Percentiles rank a stretch among this genome's conserved stretches.
These are phyloP conservation scores for Mergus octosetaceus DNA, from an alignment of 2,797 vertebrate species.

Conservation along the genomic window DNA sequence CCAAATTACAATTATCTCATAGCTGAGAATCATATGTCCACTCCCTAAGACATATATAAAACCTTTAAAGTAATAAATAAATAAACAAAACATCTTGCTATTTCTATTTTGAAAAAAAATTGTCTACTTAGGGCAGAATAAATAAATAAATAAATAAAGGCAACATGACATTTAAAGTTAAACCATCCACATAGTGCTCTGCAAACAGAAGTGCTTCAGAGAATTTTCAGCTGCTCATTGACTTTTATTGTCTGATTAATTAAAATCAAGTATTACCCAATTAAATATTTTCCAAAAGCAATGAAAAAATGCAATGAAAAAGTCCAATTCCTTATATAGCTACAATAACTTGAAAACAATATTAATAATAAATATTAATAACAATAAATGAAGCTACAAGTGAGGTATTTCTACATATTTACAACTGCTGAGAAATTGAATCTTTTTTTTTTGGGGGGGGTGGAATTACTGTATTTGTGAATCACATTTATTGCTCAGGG, in stretches of 20 bases:
- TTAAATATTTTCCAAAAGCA: constrained; percentile 1
- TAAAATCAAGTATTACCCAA: constrained; percentile 13
- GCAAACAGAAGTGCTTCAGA: background rate
- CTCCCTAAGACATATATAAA: background rate
- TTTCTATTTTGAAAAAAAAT: background rate
- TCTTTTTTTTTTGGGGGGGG: no score
- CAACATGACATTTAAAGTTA: background rate
- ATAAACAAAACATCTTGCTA: background rate
- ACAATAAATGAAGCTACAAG: background rate
- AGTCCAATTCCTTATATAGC: background rate
- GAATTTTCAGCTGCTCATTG: background rate
- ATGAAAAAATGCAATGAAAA: background rate
- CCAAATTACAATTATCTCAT: background rate
- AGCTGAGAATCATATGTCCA: background rate
- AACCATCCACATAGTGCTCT: background rate
- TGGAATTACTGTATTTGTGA: background rate
- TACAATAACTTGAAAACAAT: background rate
- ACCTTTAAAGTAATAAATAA: background rate
- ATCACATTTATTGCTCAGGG: background rate
- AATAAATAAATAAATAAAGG: background rate
- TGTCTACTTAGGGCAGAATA: background rate
- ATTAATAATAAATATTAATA: background rate
- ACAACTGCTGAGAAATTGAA: background rate
- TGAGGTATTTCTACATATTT: background rate
- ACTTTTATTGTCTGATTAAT: constrained; percentile 8